phyloP scores from a whole-genome alignment of 2,113 vertebrate species.

The Takifugu flavidus region DNA sequence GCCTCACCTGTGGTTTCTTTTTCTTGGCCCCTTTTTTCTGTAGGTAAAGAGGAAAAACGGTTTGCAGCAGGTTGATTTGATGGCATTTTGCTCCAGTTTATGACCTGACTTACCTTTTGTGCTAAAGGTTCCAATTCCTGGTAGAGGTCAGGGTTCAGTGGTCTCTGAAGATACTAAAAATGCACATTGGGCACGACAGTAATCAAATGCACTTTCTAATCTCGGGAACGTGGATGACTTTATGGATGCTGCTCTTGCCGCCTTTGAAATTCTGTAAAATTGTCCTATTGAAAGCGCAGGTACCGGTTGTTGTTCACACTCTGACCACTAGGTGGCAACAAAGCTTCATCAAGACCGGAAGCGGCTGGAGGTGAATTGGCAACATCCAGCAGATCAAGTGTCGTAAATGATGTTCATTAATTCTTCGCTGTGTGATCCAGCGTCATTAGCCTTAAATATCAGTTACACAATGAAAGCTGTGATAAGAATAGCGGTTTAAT shows the following conservation, averaged over 20 bases:
- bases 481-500: too few species aligned
- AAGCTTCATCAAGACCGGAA: too few species aligned
- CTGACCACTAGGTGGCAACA: too few species aligned
- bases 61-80: background rate
- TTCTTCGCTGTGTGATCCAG: too few species aligned
- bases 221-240: background rate
- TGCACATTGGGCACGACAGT: background rate
- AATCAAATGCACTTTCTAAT: background rate
- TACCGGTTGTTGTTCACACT: too few species aligned
- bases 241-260: slow-evolving; percentile 8
- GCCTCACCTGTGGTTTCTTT: slow-evolving; percentile 44
- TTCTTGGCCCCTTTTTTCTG: slow-evolving; percentile 51
- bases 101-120: slow-evolving; percentile 30
- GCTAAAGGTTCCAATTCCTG: slow-evolving; percentile 36
- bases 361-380: too few species aligned
- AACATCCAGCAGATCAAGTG: too few species aligned
- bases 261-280: too few species aligned
- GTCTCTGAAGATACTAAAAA: slow-evolving; percentile 37
- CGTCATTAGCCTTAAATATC: too few species aligned
- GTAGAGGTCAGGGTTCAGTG: slow-evolving; percentile 39
- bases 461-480: too few species aligned
- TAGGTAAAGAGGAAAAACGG: background rate
- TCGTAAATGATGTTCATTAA: too few species aligned
- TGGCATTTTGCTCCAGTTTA: background rate
- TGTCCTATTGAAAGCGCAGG: too few species aligned